Percentiles rank a stretch among this genome's conserved stretches.
Evolutionary conservation across 2,888 invertebrate species (phyloP).

Genomic region (Autographa gamma): DNA sequence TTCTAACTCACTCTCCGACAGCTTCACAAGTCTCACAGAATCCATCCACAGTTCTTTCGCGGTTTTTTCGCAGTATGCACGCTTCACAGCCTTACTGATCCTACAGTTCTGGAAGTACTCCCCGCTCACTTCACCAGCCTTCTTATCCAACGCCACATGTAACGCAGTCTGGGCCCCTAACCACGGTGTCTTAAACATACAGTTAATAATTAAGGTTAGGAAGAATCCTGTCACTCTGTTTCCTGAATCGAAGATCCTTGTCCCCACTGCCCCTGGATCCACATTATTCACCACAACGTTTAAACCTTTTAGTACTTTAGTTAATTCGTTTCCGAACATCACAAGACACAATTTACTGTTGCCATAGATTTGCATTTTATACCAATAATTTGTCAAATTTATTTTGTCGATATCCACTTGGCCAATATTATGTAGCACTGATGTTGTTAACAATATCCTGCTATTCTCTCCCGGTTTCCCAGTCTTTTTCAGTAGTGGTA

Average conservation of each 20-base stretch:
- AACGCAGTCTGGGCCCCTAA: constrained; percentile 94
- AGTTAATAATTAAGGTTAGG: constrained; percentile 83
- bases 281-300: constrained; percentile 93
- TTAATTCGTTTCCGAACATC: constrained; percentile 91
- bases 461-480: constrained; percentile 87
- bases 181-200: constrained; percentile 90
- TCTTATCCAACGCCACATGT: constrained; percentile 87
- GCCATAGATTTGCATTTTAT: constrained; percentile 85
- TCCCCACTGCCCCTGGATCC: constrained; percentile 95
- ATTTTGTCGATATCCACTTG: constrained; percentile 91
- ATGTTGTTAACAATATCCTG: constrained; percentile 93
- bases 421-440: constrained; percentile 91
- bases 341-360: constrained; percentile 92
- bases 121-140: constrained; percentile 89
- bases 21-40: constrained; percentile 90
- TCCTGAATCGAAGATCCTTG: constrained; percentile 90
- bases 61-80: constrained; percentile 89
- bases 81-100: constrained; percentile 85
- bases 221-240: constrained; percentile 83
- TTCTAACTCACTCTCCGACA: constrained; percentile 90
- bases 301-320: constrained; percentile 89
- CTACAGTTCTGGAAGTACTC: constrained; percentile 93
- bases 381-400: constrained; percentile 84
- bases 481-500: constrained; percentile 91
- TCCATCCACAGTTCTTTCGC: constrained; percentile 94